Evolutionary conservation across 2,888 invertebrate genomes (phyloP).

Genomic region (Colletes collaris): DNA sequence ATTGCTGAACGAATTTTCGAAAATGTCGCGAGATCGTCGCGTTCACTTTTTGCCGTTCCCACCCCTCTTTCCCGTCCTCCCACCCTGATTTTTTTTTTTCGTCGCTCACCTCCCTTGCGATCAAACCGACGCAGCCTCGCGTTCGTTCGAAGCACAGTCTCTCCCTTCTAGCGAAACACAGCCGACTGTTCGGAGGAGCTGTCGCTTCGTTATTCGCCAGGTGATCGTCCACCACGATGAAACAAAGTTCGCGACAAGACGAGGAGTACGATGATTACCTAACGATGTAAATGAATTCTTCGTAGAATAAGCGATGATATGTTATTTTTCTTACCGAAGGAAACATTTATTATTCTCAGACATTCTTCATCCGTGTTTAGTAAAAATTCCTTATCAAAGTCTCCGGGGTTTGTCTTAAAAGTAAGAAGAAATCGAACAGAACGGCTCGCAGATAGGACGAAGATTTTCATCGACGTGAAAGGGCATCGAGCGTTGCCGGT

Average conservation of each 20-base stretch:
- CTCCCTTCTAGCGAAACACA: constrained; percentile 14
- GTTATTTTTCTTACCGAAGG: constrained; percentile 16
- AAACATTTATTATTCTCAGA: constrained; percentile 23
- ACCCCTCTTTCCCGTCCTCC: neutral
- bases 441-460: constrained; percentile 8
- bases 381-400: constrained; percentile 32
- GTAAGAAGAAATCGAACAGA: constrained; percentile 8
- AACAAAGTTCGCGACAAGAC: constrained; percentile 3
- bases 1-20: constrained; percentile 10
- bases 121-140: neutral
- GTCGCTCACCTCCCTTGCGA: constrained; percentile 16
- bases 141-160: constrained; percentile 14
- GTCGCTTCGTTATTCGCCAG: neutral
- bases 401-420: constrained; percentile 16
- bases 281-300: neutral
- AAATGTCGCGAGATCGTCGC: neutral
- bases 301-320: constrained; percentile 21
- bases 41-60: neutral
- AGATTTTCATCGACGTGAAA: neutral
- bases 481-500: too few relatives aligned
- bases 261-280: neutral
- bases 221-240: neutral
- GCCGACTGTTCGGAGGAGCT: neutral
- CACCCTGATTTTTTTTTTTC: neutral
- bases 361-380: constrained; percentile 28